These are phyloP conservation scores for Lordiphosa andalusiaca DNA, from an alignment of 2,888 invertebrate species.

Conservation along the genomic window DNA sequence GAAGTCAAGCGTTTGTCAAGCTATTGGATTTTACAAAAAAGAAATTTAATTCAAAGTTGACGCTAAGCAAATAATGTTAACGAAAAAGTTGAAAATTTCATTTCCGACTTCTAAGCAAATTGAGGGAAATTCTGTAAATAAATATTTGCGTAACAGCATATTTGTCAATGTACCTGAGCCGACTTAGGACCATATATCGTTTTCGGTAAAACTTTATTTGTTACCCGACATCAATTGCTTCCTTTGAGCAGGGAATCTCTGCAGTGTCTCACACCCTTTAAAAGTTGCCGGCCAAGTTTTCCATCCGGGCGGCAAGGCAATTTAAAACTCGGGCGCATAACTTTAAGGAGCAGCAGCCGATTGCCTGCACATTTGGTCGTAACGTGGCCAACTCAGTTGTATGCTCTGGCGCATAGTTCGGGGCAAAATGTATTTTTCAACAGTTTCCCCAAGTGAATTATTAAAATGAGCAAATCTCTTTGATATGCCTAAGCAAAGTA, in stretches of 20 bases:
- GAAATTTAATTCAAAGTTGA: conserved; percentile 30
- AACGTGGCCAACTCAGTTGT: too few species aligned
- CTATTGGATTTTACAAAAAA: conserved; percentile 17
- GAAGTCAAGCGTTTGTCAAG: conserved; percentile 27
- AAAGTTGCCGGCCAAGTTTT: conserved; percentile 47
- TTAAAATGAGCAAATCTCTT: conserved; percentile 50
- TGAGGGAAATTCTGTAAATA: too few species aligned
- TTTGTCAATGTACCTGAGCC: too few species aligned
- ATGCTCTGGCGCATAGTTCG: conserved; percentile 18
- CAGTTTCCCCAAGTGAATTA: conserved; percentile 45
- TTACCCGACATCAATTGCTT: conserved; percentile 9
- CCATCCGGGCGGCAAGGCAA: conserved; percentile 33
- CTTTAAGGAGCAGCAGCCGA: conserved; percentile 31
- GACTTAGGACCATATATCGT: background rate
- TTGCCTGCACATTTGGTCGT: too few species aligned
- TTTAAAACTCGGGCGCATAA: conserved; percentile 52
- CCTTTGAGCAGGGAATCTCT: conserved; percentile 16
- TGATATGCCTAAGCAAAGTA: conserved; percentile 27
- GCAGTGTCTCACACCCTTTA: background rate
- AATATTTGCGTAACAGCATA: too few species aligned
- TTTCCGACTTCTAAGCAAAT: background rate
- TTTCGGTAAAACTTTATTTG: conserved; percentile 3
- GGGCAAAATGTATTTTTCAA: conserved; percentile 36
- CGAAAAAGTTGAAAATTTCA: conserved; percentile 18
- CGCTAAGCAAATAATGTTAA: conserved; percentile 20